Conservation (phyloP, 2,113 vertebrate species). For the Globicephala melas region DNA sequence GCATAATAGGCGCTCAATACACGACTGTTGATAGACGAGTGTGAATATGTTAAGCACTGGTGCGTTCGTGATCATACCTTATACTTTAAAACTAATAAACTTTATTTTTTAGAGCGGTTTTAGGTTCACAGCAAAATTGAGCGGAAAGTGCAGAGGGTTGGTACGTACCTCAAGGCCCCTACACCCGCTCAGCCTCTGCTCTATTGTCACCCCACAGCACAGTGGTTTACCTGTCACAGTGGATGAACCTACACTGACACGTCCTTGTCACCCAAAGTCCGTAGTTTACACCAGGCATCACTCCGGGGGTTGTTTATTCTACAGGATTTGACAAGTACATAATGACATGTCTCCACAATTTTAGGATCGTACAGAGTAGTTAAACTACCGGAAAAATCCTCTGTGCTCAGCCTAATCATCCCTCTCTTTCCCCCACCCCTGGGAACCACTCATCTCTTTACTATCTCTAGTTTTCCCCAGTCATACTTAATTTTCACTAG, state of each 20-base stretch:
- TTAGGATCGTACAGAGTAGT: too few species aligned
- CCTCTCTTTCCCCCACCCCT: background rate
- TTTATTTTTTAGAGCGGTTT: background rate
- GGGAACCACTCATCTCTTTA: background rate
- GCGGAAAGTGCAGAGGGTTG: background rate
- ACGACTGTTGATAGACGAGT: background rate
- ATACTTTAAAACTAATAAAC: background rate
- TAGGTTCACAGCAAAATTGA: background rate
- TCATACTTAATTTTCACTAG: background rate
- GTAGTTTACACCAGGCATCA: background rate
- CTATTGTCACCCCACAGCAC: background rate
- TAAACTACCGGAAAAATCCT: too few species aligned
- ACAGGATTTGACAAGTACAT: background rate
- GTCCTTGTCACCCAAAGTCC: background rate
- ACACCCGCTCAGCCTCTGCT: accelerated
- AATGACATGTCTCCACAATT: background rate
- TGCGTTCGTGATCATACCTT: background rate
- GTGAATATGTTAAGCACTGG: background rate
- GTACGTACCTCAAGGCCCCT: background rate
- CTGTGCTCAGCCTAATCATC: background rate
- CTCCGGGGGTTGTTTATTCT: background rate
- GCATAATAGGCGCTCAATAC: too few species aligned
- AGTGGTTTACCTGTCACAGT: background rate
- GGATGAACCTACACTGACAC: background rate
- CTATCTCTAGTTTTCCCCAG: background rate